phyloP scores from a whole-genome alignment of 2,888 invertebrate species.

The Spatulosminthurus flaviceps region DNA sequence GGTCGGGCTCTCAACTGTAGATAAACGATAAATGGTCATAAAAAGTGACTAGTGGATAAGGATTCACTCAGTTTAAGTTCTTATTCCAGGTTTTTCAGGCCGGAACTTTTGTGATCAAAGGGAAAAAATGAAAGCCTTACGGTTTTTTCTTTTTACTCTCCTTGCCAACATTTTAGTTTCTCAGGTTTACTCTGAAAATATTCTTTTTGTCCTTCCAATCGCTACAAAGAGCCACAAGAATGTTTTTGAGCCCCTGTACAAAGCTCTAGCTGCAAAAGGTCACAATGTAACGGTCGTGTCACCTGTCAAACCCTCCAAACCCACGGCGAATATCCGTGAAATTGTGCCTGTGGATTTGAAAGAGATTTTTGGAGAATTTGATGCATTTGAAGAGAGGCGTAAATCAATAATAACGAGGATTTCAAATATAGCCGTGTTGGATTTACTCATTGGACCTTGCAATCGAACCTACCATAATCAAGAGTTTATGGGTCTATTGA shows the following conservation, averaged over 20 bases:
- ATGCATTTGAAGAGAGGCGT: slow-evolving; percentile 21
- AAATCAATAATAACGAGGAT: background rate
- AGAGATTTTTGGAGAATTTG: background rate
- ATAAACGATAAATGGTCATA: too few relatives aligned
- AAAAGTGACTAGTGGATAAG: too few relatives aligned
- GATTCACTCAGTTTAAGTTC: too few relatives aligned
- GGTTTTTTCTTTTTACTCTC: too few relatives aligned
- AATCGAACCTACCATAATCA: background rate
- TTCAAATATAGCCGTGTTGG: background rate
- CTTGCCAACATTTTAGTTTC: too few relatives aligned
- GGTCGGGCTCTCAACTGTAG: too few relatives aligned
- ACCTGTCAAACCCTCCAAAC: background rate
- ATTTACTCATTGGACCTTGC: background rate
- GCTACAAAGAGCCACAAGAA: slow-evolving; percentile 38
- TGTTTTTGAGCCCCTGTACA: slow-evolving; percentile 43
- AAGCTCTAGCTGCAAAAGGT: slow-evolving; percentile 34
- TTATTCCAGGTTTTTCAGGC: too few relatives aligned
- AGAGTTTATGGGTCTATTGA: slow-evolving; percentile 24
- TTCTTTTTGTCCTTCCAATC: background rate
- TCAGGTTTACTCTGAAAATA: background rate
- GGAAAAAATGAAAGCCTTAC: too few relatives aligned
- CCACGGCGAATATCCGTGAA: slow-evolving; percentile 27
- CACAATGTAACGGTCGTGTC: slow-evolving; percentile 39
- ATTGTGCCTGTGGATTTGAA: slow-evolving; percentile 18
- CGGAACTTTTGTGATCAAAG: too few relatives aligned